phyloP scores from a whole-genome alignment of 2,888 invertebrate species.

The Stenolophus ochropezus region DNA sequence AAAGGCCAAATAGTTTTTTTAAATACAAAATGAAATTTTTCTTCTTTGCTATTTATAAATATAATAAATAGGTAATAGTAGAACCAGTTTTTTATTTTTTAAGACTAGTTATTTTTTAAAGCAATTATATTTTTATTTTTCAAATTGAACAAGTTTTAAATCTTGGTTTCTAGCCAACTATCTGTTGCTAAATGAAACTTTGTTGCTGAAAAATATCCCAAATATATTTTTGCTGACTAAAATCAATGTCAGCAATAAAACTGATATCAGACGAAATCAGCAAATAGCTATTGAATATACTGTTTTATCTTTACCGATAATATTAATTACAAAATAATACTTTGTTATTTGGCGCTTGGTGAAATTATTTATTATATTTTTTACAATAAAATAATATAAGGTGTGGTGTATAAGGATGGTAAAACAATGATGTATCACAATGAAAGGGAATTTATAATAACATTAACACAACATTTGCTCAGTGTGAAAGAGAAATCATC shows the following conservation, averaged over 20 bases:
- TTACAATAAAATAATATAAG: too few species aligned
- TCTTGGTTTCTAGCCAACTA: neutral
- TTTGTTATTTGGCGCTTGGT: neutral
- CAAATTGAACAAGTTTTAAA: too few species aligned
- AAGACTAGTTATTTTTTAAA: too few species aligned
- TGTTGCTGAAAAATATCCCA: neutral
- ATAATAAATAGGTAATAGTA: too few species aligned
- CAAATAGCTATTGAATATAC: neutral
- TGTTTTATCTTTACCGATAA: neutral
- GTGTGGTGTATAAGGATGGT: neutral
- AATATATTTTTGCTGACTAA: neutral
- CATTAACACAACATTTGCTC: slow-evolving; percentile 54
- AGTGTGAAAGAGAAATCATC: slow-evolving; percentile 57
- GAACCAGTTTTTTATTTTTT: too few species aligned
- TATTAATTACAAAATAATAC: neutral
- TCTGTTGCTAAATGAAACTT: slow-evolving; percentile 14
- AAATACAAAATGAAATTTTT: too few species aligned
- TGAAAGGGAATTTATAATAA: slow-evolving; percentile 49
- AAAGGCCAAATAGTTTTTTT: too few species aligned
- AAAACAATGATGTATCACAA: neutral
- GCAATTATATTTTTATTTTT: too few species aligned
- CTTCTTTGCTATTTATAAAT: too few species aligned
- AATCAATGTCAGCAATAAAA: slow-evolving; percentile 27
- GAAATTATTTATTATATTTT: too few species aligned
- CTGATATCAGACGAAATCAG: neutral